phyloP scores from a whole-genome alignment of 2,888 invertebrate genomes.

The Meganola albula region DNA sequence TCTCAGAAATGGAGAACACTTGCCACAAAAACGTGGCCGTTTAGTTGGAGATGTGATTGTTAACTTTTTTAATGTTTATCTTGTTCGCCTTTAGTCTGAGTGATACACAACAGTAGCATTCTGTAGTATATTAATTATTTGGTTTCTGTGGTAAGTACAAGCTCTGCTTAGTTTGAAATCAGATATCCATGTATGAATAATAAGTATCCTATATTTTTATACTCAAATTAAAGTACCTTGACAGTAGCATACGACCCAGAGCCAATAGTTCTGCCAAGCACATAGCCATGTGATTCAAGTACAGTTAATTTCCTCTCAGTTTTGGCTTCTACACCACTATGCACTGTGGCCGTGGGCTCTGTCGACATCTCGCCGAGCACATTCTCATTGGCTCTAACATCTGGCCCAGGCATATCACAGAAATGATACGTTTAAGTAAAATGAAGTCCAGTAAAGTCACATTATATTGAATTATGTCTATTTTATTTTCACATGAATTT shows the following conservation, averaged over 20 bases:
- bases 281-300: conserved; percentile 86
- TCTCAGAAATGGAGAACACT: too few relatives aligned
- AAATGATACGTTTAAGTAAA: conserved; percentile 49
- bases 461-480: conserved; percentile 64
- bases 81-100: too few relatives aligned
- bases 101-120: too few relatives aligned
- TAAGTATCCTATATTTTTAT: too few relatives aligned
- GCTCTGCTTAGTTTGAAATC: too few relatives aligned
- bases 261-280: conserved; percentile 85
- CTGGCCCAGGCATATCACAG: conserved; percentile 75
- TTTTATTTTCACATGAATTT: conserved; percentile 53
- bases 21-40: too few relatives aligned
- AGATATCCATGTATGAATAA: too few relatives aligned
- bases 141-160: too few relatives aligned
- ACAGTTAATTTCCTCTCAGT: conserved; percentile 78
- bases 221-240: conserved; percentile 81
- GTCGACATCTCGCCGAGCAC: conserved; percentile 71
- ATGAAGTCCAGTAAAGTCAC: conserved; percentile 47
- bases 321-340: conserved; percentile 63
- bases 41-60: too few relatives aligned
- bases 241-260: conserved; percentile 91
- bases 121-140: too few relatives aligned
- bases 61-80: too few relatives aligned
- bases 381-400: conserved; percentile 71
- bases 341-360: conserved; percentile 64